Percentiles rank a stretch among this genome's conserved stretches.
Evolutionary conservation across 2,797 vertebrate genomes (phyloP).

Genomic region (Microcaecilia unicolor): DNA sequence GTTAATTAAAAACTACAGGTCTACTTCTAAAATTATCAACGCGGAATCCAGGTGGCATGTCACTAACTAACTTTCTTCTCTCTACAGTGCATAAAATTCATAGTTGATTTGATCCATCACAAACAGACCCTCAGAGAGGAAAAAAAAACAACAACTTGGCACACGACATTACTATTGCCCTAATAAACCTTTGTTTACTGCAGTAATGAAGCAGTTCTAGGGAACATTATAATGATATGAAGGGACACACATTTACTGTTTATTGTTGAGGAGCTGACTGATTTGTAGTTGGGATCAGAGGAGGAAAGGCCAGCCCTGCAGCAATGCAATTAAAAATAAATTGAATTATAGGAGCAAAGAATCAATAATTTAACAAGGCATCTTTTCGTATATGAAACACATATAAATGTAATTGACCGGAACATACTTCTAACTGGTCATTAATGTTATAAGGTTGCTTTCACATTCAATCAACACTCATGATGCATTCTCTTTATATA

Average conservation of each 20-base stretch:
- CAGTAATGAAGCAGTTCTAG: conserved; percentile 45
- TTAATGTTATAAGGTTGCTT: too few species aligned
- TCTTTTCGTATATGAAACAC: conserved; percentile 47
- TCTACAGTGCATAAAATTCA: too few species aligned
- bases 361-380: conserved; percentile 49
- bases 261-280: conserved; percentile 43
- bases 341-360: conserved; percentile 41
- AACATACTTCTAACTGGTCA: conserved; percentile 36
- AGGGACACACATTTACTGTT: conserved; percentile 52
- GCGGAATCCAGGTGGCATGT: too few species aligned
- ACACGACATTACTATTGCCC: conserved; percentile 18
- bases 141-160: conserved; percentile 28
- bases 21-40: too few species aligned
- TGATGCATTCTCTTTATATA: neutral
- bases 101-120: too few species aligned
- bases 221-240: conserved; percentile 51
- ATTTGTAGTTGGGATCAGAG: conserved; percentile 42
- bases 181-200: conserved; percentile 37
- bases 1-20: too few species aligned
- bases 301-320: conserved; percentile 36
- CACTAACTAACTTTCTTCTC: too few species aligned
- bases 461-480: conserved; percentile 3
- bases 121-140: conserved; percentile 2
- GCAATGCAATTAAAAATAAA: conserved; percentile 55
- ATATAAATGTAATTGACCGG: conserved; percentile 54